Evolutionary conservation across 2,113 vertebrate genomes (phyloP).

Genomic region (Percina caprodes): DNA sequence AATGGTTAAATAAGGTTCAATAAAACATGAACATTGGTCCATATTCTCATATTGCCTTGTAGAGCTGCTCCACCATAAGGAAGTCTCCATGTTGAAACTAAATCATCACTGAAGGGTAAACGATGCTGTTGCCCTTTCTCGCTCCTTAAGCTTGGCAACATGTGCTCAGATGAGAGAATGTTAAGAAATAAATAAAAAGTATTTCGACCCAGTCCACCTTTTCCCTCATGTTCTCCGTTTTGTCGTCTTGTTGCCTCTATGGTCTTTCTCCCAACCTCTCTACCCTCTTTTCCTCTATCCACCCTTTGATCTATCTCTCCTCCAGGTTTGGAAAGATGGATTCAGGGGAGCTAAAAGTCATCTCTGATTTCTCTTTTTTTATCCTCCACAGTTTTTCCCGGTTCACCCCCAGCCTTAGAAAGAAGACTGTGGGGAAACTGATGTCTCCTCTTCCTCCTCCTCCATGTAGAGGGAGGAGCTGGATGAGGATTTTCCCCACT

Average conservation of each 20-base stretch:
- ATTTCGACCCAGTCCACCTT: constrained; percentile 22
- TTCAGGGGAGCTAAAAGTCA: constrained; percentile 38
- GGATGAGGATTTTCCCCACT: constrained; percentile 46
- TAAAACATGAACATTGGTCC: constrained; percentile 77
- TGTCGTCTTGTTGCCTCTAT: constrained; percentile 20
- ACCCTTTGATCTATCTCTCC: constrained; percentile 45
- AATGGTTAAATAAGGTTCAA: constrained; percentile 75
- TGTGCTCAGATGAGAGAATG: constrained; percentile 73
- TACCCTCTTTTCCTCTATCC: constrained; percentile 12
- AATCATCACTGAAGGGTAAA: constrained; percentile 74
- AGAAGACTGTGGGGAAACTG: constrained; percentile 13
- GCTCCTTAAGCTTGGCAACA: constrained; percentile 73
- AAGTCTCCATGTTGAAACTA: constrained; percentile 68
- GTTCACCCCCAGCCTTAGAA: constrained; percentile 19
- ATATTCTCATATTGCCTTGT: constrained; percentile 74
- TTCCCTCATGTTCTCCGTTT: constrained; percentile 16
- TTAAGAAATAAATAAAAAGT: constrained; percentile 50
- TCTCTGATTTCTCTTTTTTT: constrained; percentile 3
- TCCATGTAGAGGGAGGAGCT: constrained; percentile 48
- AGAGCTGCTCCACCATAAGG: constrained; percentile 57
- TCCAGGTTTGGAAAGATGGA: constrained; percentile 53
- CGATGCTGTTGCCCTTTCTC: constrained; percentile 41
- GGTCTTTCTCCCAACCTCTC: constrained; percentile 36
- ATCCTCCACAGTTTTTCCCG: constrained; percentile 29
- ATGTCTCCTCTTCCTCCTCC: constrained; percentile 52